Evolutionary conservation across 2,888 invertebrate species (phyloP), one percentile per base, ranked within the genome.

Genomic region (Augiades crinisus): DNA sequence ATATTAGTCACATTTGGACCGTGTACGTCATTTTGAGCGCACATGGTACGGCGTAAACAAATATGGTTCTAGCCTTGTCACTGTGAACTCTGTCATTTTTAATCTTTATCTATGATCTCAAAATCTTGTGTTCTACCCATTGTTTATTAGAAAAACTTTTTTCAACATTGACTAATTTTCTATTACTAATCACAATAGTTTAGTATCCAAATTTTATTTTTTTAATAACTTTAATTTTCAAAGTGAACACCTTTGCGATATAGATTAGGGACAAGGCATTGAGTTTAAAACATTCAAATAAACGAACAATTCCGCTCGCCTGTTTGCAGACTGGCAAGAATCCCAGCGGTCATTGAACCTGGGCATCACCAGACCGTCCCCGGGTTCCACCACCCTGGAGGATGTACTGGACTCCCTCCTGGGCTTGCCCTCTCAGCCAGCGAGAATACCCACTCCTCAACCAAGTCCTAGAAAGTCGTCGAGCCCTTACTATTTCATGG

Each of bases 351-450:
- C 89, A 62, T 67, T 91, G 72, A 90, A 88, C 75, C 76, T 89
- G 70, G 90, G 86, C 72, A 86, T 91, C 68, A 87, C 92, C 70
- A 91, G 92, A 75, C 94, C 94, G 61, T 94, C 94, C 72, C 94
- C 94, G 41, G 94, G 95, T 72, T 95, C 95, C 65, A 95, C 96
- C 55, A 98, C 97, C 62, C 91, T 98, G 78, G 97, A 98, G 91
- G 97, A 98, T 91, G 97, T 98, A 62, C 91, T 98, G 86, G 96
- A 98, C 86, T 96, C 97, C 61, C 93, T 98, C 65, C 93, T 98
- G 84, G 96, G 97, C 75, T 92, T 96, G 75, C 95, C 96, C 72
- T 81, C 87, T 57, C 88, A 87, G 68, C 92, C 94, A 62, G 93
- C 94, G 70, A 92, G 94, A 77, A 94, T 95, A 74, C 94, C 95